A percentile compares a stretch with the other conserved stretches of the same genome.
These are phyloP conservation scores for Petrolisthes manimaculis DNA, from an alignment of 2,888 invertebrate species.

Conservation along the genomic window DNA sequence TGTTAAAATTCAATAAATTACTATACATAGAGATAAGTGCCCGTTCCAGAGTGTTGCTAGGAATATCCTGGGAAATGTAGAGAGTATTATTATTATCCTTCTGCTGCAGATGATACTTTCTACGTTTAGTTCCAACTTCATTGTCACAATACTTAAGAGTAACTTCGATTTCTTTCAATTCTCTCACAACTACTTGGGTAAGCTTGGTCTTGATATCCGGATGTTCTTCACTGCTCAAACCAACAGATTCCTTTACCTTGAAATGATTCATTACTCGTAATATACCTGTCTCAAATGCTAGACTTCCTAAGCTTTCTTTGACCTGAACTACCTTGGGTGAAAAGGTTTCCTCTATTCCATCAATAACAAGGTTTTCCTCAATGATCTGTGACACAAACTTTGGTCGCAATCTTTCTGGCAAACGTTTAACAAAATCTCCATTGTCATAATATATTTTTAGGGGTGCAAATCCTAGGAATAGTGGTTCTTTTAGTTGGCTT, in stretches of 20 bases:
- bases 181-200: constrained; percentile 4
- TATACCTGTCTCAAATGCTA: constrained; percentile 1
- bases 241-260: neutral
- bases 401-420: constrained; percentile 29
- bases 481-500: constrained; percentile 9
- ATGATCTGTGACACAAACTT: constrained; percentile 24
- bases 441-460: neutral
- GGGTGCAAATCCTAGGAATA: constrained; percentile 20
- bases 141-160: neutral
- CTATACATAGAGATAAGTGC: neutral
- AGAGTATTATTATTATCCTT: neutral
- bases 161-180: neutral
- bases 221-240: neutral
- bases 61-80: constrained; percentile 16
- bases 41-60: neutral
- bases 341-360: neutral
- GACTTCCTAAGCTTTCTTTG: neutral
- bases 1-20: neutral
- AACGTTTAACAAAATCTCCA: constrained; percentile 7
- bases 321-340: neutral
- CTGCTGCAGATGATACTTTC: neutral
- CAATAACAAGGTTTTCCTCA: neutral
- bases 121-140: neutral
- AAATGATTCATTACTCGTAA: constrained; percentile 32
- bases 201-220: neutral